Conservation (phyloP, 2,797 vertebrate species). For the Semotilus atromaculatus region DNA sequence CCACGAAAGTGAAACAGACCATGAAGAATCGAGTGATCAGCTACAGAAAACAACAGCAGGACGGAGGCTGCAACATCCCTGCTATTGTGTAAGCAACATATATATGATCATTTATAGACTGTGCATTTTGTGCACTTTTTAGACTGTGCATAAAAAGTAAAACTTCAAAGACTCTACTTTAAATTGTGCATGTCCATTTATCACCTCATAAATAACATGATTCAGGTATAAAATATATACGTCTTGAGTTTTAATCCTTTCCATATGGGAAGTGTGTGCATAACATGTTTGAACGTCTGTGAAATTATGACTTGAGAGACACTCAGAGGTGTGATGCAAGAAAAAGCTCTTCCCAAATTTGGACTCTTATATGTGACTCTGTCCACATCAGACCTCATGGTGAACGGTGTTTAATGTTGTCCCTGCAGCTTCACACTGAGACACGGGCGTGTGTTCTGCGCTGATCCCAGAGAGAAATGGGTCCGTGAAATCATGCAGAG, state of each 20-base stretch:
- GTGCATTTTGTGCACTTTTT: not conserved
- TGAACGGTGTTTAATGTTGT: not conserved
- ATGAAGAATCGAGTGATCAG: conserved; percentile 32
- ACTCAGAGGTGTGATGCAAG: not conserved
- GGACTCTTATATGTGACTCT: not conserved
- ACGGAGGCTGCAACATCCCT: conserved; percentile 79
- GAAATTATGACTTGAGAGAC: not conserved
- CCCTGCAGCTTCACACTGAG: conserved; percentile 70
- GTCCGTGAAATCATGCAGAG: conserved; percentile 45
- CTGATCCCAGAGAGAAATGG: conserved; percentile 70
- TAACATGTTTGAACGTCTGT: not conserved
- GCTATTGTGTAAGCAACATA: conserved; percentile 74
- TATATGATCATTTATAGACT: not conserved
- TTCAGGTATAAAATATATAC: not conserved
- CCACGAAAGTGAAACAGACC: accelerated
- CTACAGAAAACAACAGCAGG: conserved; percentile 70
- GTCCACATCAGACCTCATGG: not conserved
- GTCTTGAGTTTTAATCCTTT: not conserved
- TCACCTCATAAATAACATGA: not conserved
- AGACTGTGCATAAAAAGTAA: not conserved
- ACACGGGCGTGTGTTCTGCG: conserved; percentile 63
- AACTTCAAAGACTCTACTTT: not conserved
- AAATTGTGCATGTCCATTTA: not conserved
- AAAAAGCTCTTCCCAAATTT: not conserved
- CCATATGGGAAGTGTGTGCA: not conserved